Evolutionary conservation across 2,113 vertebrate genomes (phyloP), one percentile per base, ranked within the genome.

Genomic region (Leucopsar rothschildi): DNA sequence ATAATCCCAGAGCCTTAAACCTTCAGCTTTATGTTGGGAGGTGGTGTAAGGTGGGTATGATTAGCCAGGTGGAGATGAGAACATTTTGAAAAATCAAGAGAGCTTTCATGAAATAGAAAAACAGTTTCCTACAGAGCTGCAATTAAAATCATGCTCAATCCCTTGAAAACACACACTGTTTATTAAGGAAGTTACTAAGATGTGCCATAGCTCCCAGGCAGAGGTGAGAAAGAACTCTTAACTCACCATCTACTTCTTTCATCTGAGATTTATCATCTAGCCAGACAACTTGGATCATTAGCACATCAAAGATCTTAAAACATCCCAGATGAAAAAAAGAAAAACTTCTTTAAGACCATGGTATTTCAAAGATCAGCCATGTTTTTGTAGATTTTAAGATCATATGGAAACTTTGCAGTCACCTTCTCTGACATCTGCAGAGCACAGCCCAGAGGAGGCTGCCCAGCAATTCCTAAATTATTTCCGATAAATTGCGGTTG

Each of bases 261-360:
- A 86, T 92, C 71, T 83, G 66, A 83, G 76, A 93, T 96, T 93
- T 94, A 88, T 66, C 94, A 95, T 90, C 79, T 44, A 86, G 50
- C 82, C 66, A 91, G 47, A 47, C 8, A 31, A 90, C 80, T 90
- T 23, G 9, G 37, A 78, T 75, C 89, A 84, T 92, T 91, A 95
- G 49, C 86, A 92, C 86, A 92, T 93, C 92, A 96, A 95, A 95
- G 85, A 56, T 66, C 64, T 80, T 77, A 64, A 96, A 96, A 83
- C 35, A 55, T 64, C 50, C 25, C 64, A 64, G 44, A 88, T 0
- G 14, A 84, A 86, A 91, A 92, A 70, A 70, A 18, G 31, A 64
- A 84, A 73, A 37, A 69, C 61, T 31, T 47, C 59, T 77, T 50
- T 12, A 45, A 94, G 75, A 66, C 55, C 35, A 9, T 49, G 44